Conservation (phyloP, 2,797 vertebrate species). For the Vipera ursinii region DNA sequence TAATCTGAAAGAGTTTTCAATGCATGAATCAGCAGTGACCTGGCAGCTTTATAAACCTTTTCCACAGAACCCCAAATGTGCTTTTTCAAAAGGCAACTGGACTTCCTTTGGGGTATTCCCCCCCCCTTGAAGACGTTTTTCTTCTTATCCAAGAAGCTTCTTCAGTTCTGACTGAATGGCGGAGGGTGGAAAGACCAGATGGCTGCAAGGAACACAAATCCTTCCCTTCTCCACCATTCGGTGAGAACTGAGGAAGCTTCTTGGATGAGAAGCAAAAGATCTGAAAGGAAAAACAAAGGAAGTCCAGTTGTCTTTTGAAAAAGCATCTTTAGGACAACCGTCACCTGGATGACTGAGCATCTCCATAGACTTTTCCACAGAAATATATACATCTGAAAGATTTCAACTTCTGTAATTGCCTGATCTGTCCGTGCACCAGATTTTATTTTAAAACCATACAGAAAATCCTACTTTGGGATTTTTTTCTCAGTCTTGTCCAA, state of each 20-base stretch:
- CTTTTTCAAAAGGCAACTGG: background rate
- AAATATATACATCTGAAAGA: background rate
- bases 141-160: too few relatives aligned
- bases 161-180: too few relatives aligned
- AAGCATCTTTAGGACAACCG: background rate
- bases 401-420: background rate
- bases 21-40: background rate
- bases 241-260: too few relatives aligned
- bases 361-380: background rate
- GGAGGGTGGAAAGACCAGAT: too few relatives aligned
- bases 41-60: background rate
- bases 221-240: too few relatives aligned
- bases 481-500: background rate
- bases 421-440: background rate
- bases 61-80: background rate
- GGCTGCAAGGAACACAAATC: too few relatives aligned
- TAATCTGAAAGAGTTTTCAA: background rate
- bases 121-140: background rate
- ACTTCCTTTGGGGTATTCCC: background rate
- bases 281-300: background rate
- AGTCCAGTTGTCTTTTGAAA: background rate
- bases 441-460: background rate
- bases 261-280: background rate
- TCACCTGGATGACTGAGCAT: background rate
- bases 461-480: background rate